These are phyloP conservation scores for Sternotherus odoratus DNA, from an alignment of 2,797 vertebrate genomes.

Conservation along the genomic window DNA sequence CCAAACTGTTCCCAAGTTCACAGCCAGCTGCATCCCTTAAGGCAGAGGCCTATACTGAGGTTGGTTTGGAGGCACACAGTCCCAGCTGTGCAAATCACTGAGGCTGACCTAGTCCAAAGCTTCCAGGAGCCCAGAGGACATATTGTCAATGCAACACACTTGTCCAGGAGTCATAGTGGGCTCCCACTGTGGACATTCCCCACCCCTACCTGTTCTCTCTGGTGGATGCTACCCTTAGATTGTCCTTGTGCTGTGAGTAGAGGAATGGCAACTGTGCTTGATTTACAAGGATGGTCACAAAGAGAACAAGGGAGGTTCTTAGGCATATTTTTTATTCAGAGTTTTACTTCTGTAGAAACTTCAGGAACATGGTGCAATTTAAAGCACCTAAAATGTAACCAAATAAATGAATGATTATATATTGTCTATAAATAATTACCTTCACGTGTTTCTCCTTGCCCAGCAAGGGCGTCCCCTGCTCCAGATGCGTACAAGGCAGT, in stretches of 20 bases:
- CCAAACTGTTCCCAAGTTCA: background rate
- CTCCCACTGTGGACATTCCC: background rate
- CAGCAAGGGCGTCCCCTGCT: constrained; percentile 90
- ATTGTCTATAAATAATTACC: constrained; percentile 83
- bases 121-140: background rate
- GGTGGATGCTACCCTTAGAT: background rate
- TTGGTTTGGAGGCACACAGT: background rate
- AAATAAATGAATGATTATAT: background rate
- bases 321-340: background rate
- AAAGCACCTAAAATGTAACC: background rate
- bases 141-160: background rate
- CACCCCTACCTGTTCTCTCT: background rate
- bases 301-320: background rate
- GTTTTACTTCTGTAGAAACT: constrained; percentile 20
- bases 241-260: background rate
- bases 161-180: background rate
- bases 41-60: background rate
- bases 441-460: constrained; percentile 95
- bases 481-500: constrained; percentile 92
- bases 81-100: background rate
- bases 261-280: background rate
- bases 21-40: background rate
- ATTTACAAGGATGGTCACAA: background rate
- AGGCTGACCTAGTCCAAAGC: background rate
- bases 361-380: background rate